Conservation (phyloP, 2,888 invertebrate genomes). For the Lepidocyrtinus sp. region DNA sequence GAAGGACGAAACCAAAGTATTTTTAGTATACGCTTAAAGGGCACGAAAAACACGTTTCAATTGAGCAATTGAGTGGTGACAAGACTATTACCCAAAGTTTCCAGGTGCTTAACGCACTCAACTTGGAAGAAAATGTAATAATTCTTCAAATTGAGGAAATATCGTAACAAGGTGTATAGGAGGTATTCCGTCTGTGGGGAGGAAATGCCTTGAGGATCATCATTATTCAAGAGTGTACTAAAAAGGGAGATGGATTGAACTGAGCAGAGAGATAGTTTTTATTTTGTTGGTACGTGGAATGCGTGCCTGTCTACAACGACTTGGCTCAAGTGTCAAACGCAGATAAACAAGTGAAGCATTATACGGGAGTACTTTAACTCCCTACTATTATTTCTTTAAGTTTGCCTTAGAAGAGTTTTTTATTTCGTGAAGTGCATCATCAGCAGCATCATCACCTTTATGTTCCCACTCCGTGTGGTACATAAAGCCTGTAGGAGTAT, state of each 20-base stretch:
- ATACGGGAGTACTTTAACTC: background rate
- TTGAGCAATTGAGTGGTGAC: no score
- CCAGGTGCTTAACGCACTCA: no score
- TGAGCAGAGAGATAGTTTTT: no score
- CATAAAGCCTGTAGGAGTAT: no score
- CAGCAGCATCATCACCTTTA: background rate
- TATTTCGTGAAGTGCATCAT: background rate
- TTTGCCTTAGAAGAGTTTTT: background rate
- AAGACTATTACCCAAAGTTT: no score
- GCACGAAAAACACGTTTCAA: background rate
- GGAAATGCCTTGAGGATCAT: constrained; percentile 1
- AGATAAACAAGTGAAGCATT: background rate
- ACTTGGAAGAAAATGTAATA: no score
- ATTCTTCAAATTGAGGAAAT: no score
- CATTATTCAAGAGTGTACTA: background rate
- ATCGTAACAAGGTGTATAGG: background rate
- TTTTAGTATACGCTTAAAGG: no score
- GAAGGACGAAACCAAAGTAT: no score
- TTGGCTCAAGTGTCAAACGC: background rate
- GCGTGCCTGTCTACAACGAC: background rate
- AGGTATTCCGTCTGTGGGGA: background rate
- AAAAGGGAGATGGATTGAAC: background rate
- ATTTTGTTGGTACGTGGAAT: background rate
- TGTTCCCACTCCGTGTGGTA: background rate
- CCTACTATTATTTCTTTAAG: background rate